A percentile compares a stretch with the other conserved stretches of the same genome.
phyloP scores from a whole-genome alignment of 1,140 invertebrate species.

The Drosophila tropicalis region DNA sequence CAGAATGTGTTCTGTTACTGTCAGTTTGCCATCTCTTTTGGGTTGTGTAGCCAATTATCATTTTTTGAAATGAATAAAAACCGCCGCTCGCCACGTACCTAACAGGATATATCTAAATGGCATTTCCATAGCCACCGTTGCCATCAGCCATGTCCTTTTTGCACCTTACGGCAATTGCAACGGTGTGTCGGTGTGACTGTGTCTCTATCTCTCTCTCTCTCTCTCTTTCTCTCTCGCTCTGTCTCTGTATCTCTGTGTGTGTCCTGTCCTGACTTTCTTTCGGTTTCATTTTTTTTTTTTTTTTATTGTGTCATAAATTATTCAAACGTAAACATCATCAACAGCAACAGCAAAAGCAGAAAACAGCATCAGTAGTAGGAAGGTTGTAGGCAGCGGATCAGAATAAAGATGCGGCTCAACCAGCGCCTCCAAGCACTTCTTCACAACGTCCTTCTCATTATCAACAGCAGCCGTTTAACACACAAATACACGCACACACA shows the following conservation, averaged over 20 bases:
- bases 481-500: slow-evolving; percentile 30
- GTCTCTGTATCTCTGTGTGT: background rate
- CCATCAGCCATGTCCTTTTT: slow-evolving; percentile 51
- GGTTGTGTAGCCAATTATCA: slow-evolving; percentile 71
- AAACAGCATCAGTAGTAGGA: slow-evolving; percentile 9
- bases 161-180: slow-evolving; percentile 75
- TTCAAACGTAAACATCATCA: slow-evolving; percentile 83
- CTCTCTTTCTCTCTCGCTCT: background rate
- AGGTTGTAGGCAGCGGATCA: slow-evolving; percentile 39
- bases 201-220: background rate
- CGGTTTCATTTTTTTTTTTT: slow-evolving; percentile 35
- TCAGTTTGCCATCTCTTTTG: slow-evolving; percentile 37
- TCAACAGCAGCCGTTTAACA: slow-evolving; percentile 63
- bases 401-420: slow-evolving; percentile 56
- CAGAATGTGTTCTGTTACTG: slow-evolving; percentile 31
- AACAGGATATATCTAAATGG: slow-evolving; percentile 64
- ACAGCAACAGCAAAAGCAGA: slow-evolving; percentile 14
- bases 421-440: slow-evolving; percentile 34
- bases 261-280: slow-evolving; percentile 35
- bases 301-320: slow-evolving; percentile 82
- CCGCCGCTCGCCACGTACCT: slow-evolving; percentile 43
- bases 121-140: slow-evolving; percentile 66
- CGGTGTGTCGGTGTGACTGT: background rate
- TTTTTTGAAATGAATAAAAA: slow-evolving; percentile 77
- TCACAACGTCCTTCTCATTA: slow-evolving; percentile 59